Evolutionary conservation across 2,888 invertebrate species (phyloP), one percentile per base, ranked within the genome.

Genomic region (Dusona sp.): DNA sequence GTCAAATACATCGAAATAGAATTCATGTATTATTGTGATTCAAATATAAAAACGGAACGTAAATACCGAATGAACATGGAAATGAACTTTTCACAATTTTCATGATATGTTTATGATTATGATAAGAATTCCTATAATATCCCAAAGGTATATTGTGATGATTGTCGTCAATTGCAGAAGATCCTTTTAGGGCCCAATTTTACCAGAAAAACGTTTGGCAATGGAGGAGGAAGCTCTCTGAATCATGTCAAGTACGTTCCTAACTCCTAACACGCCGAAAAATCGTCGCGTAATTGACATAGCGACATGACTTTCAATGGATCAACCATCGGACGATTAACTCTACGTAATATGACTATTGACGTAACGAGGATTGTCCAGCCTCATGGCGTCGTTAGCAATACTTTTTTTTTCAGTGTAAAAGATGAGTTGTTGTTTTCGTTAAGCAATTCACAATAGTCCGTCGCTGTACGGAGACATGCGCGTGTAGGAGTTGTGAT

Each of bases 111-210:
- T 83, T 83, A 75, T 84, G 73, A 80, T 80, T 68, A 79, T 80
- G 73, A 72, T 45, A 78, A 38, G 38, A 42, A 74, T 79, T 33
- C 36, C 61, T 22, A 22, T 57, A 67, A 83, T 79, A 73, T 82
- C 73, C 54, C 83, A 11, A 54, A 1, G 75, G 86, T 88, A 78
- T 85, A 88, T 88, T 90, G 88, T 90, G 89, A 89, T 85, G 86
- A 89, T 89, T 87, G 85, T 42, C 74, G 82, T 86, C 75, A 86
- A 86, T 83, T 79, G 84, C 85, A 88, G 86, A 87, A 89, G 51
- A 36, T 19, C 88, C 87, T 90, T 89, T 87, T 42, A 73, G 89
- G 89, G 90, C 85, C 88, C 90, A 91, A 91, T 91, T 90, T 89
- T 86, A 85, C 87, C 89, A 88, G 87, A 84, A 42, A 78, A 85